Base-by-base conservation (phyloP, 2,888 invertebrate species). In the Eledona agricola region DNA sequence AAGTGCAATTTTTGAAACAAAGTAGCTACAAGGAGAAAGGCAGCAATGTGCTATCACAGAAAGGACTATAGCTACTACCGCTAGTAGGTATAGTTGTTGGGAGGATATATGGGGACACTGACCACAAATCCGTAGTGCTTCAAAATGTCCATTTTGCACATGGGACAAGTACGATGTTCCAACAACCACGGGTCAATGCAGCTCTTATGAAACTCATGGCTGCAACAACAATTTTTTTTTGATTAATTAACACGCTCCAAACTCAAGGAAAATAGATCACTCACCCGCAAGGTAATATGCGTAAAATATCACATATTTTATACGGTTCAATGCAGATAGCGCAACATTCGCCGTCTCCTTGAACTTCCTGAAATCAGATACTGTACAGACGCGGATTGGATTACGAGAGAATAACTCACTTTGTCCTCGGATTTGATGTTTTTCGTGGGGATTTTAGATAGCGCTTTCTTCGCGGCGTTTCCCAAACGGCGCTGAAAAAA, bases 101-200 rank as follows among this genome's bases (percentile, higher is more conserved):
- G 51, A 42, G 58, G 57, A 59, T 63, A 67, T 65, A 71, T 64
- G 71, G 74, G 55, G 73, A 66, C 77, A 83, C 88, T 86, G 76
- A 89, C 90, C 84, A 90, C 88, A 77, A 89, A 89, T 59, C 92
- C 92, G 71, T 91, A 92, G 73, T 89, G 87, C 72, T 93, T 90
- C 56, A 96, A 83, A 65, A 96, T 96, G 78, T 96, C 96, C 86
- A 93, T 87, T 78, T 96, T 96, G 79, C 96, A 96, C 93, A 96
- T 95, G 4, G 96, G 96, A 76, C 96, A 96, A 17, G 95, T 95
- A 59, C 95, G 83, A 76, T 96, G 94, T 72, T 96, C 95, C 70
- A 96, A 79, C 54, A 96, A 81, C 96, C 96, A 96, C 9, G 95
- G 96, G 79, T 96, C 96, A 70, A 96, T 94, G 81, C 96, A 96